Conservation (phyloP, 1,140 invertebrate genomes). For the Papilio helenus region DNA sequence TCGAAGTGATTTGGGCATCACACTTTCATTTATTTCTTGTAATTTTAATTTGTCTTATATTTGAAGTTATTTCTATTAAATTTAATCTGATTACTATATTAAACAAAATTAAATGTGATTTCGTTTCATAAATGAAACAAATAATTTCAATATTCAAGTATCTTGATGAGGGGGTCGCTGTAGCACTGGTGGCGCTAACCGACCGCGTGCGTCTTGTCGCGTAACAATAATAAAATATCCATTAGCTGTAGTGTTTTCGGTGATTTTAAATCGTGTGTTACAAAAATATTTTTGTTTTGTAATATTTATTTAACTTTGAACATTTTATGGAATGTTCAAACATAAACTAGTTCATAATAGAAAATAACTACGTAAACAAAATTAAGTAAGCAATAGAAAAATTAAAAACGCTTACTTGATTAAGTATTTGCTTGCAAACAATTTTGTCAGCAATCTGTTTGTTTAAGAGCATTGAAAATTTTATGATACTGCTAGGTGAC, state of each 20-base stretch:
- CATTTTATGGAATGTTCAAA: background rate
- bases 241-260: constrained; percentile 75
- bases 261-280: constrained; percentile 39
- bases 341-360: background rate
- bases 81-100: too few species aligned
- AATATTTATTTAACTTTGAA: constrained; percentile 19
- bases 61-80: too few species aligned
- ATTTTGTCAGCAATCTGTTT: too few species aligned
- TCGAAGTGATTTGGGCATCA: background rate
- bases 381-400: background rate
- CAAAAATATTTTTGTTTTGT: constrained; percentile 11
- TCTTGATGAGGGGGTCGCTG: constrained; percentile 48
- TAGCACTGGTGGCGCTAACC: constrained; percentile 69
- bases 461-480: too few species aligned
- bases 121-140: background rate
- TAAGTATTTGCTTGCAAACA: too few species aligned
- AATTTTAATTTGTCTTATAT: background rate
- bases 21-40: background rate
- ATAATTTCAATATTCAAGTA: constrained; percentile 44
- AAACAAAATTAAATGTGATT: background rate
- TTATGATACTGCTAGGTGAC: too few species aligned
- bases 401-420: background rate
- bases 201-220: constrained; percentile 78
- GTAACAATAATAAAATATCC: constrained; percentile 80
- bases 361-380: background rate